Percentiles rank a stretch among this genome's conserved stretches.
These are phyloP conservation scores for Notarius quadriscutis DNA, from an alignment of 2,113 vertebrate genomes.

Conservation along the genomic window DNA sequence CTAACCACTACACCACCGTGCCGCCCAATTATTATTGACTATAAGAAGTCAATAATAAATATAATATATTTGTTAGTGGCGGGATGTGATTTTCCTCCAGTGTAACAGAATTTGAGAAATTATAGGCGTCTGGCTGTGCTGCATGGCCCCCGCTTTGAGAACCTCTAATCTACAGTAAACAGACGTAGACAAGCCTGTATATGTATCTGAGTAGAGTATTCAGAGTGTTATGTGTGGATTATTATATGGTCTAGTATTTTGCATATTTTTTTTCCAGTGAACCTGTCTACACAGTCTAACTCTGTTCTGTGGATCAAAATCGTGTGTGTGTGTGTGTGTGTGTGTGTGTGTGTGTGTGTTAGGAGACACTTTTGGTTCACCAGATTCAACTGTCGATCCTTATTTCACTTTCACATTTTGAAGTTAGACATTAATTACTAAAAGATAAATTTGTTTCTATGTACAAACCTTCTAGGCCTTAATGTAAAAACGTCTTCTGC, in stretches of 20 bases:
- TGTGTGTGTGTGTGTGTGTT: background rate
- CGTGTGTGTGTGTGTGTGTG: background rate
- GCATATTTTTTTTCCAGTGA: conserved; percentile 8
- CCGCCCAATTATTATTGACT: no score
- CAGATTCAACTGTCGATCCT: background rate
- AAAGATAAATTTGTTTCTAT: background rate
- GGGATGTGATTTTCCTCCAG: background rate
- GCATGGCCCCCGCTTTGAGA: background rate
- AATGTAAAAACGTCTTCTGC: background rate
- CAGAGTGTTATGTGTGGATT: background rate
- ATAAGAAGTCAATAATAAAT: background rate
- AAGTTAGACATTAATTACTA: background rate
- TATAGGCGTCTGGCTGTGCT: background rate
- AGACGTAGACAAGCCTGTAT: background rate
- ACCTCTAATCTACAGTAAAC: background rate
- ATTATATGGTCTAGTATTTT: background rate
- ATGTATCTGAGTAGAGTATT: background rate
- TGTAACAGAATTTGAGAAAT: background rate
- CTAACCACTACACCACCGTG: no score
- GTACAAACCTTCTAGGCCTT: background rate
- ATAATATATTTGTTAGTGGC: background rate
- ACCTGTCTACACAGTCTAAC: background rate
- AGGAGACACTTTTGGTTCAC: background rate
- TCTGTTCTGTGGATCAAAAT: background rate
- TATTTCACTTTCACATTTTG: background rate